Conservation (phyloP, 2,113 vertebrate species). For the Ptilonorhynchus violaceus region DNA sequence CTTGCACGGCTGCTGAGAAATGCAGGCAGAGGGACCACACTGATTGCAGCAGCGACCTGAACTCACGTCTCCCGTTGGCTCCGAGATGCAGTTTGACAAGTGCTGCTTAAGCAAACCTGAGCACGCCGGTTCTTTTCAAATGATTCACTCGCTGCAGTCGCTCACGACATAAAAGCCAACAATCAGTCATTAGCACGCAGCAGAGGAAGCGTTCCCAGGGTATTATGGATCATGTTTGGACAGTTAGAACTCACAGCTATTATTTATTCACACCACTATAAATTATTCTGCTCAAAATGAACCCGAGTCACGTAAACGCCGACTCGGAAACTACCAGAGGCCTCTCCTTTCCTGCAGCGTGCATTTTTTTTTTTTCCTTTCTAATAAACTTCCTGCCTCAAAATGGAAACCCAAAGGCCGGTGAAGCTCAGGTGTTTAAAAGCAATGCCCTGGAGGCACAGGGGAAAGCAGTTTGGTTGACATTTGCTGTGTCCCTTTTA, state of each 20-base stretch:
- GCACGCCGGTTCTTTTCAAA: constrained; percentile 19
- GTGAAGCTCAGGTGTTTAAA: constrained; percentile 39
- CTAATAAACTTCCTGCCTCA: constrained; percentile 41
- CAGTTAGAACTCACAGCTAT: constrained; percentile 48
- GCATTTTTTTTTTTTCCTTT: not conserved
- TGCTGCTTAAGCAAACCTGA: constrained; percentile 36
- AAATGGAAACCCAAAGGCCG: constrained; percentile 62
- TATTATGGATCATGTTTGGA: constrained; percentile 62
- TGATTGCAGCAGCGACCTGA: not conserved
- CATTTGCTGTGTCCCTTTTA: not conserved
- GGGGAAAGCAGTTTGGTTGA: not conserved
- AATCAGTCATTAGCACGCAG: constrained; percentile 1
- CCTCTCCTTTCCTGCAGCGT: constrained; percentile 10
- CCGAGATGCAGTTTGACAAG: constrained; percentile 31
- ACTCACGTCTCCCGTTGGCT: not conserved
- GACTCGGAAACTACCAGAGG: constrained; percentile 49
- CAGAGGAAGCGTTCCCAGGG: constrained; percentile 29
- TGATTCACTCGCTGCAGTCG: constrained; percentile 34
- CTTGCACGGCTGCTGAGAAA: not conserved
- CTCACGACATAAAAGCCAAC: constrained; percentile 33
- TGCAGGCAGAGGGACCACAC: not conserved
- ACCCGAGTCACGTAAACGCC: constrained; percentile 64
- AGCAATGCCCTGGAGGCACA: not conserved
- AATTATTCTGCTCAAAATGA: constrained; percentile 67
- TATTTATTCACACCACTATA: constrained; percentile 71